phyloP scores from a whole-genome alignment of 2,797 vertebrate genomes.

The Austrolebias charrua region DNA sequence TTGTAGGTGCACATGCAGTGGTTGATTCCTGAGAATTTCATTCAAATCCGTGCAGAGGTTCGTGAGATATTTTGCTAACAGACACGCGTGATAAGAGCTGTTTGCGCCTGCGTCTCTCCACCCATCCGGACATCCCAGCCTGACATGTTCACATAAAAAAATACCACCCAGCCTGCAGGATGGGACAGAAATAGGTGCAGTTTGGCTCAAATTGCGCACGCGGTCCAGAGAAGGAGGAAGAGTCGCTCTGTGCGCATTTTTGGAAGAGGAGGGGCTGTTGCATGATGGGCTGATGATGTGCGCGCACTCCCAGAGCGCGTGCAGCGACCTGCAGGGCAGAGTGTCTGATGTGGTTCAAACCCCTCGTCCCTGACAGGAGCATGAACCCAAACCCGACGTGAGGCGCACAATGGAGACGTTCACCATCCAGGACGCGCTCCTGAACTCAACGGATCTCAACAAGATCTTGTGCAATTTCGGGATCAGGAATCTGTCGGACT shows the following conservation, averaged over 20 bases:
- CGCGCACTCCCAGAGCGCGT: not conserved
- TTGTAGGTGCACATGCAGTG: too few species aligned
- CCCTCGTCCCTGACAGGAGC: constrained; percentile 1
- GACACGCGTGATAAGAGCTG: too few species aligned
- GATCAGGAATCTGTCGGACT: constrained; percentile 76
- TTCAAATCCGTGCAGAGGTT: too few species aligned
- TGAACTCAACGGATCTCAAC: constrained; percentile 80
- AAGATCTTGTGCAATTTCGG: constrained; percentile 78
- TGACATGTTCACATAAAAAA: constrained; percentile 16
- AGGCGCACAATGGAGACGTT: constrained; percentile 74
- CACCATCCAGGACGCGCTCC: constrained; percentile 75
- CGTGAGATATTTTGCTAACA: too few species aligned
- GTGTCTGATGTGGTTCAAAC: too few species aligned
- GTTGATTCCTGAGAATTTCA: too few species aligned
- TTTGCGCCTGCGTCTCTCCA: not conserved
- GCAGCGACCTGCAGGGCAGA: not conserved
- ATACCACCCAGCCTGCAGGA: not conserved
- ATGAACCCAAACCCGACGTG: constrained; percentile 42
- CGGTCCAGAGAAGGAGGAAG: not conserved
- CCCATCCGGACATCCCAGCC: constrained; percentile 18
- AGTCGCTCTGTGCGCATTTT: too few species aligned
- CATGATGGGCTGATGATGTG: not conserved
- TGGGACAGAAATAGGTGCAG: not conserved
- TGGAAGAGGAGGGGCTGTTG: not conserved
- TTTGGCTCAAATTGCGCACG: not conserved